Evolutionary conservation across 1,140 invertebrate genomes (phyloP).

Genomic region (Papilio glaucus): DNA sequence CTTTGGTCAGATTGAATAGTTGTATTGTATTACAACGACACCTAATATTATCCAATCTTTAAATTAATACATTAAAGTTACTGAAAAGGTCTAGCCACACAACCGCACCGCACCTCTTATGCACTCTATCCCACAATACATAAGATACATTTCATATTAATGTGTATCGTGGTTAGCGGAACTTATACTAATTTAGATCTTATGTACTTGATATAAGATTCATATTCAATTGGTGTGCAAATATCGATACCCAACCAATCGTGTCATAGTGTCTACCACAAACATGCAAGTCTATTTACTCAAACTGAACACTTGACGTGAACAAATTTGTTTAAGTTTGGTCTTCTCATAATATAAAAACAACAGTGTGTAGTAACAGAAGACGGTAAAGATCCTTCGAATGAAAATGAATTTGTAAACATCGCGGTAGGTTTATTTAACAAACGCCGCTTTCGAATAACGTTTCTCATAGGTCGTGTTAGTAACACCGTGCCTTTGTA

Average conservation of each 20-base stretch:
- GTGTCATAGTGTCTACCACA: slow-evolving; percentile 16
- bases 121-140: not conserved
- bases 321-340: slow-evolving; percentile 27
- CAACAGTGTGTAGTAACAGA: not conserved
- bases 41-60: not conserved
- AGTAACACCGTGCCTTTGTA: too few relatives aligned
- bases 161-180: not conserved
- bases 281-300: slow-evolving; percentile 18
- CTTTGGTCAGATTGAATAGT: not conserved
- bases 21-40: slow-evolving; percentile 1
- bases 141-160: not conserved
- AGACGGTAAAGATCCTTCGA: not conserved
- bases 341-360: slow-evolving; percentile 1
- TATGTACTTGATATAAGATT: not conserved
- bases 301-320: not conserved
- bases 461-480: too few relatives aligned
- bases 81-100: slow-evolving; percentile 19
- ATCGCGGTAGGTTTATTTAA: not conserved
- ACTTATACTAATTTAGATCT: not conserved
- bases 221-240: slow-evolving; percentile 5
- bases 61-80: not conserved
- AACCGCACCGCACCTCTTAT: not conserved
- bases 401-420: not conserved
- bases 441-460: not conserved
- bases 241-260: slow-evolving; percentile 15